Evolutionary conservation across 2,113 vertebrate genomes (phyloP).

Genomic region (Trematocara variabile): DNA sequence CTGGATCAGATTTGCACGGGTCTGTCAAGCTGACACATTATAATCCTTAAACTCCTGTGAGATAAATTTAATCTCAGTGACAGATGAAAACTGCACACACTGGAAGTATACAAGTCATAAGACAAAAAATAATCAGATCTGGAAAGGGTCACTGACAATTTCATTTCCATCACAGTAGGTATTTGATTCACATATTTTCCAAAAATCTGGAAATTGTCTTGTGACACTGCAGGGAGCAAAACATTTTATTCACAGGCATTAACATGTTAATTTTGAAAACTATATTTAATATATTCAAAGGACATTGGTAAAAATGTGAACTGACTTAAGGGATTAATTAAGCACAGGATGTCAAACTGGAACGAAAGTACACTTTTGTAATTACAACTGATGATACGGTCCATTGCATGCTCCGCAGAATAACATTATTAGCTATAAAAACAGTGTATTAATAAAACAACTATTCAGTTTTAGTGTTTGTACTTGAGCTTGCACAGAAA

Average conservation of each 20-base stretch:
- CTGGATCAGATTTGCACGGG: neutral
- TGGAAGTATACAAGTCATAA: neutral
- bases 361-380: neutral
- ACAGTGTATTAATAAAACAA: neutral
- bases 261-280: neutral
- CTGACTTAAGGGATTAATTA: neutral
- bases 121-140: neutral
- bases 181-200: neutral
- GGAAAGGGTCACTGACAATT: neutral
- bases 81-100: neutral
- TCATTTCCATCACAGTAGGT: neutral
- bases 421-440: neutral
- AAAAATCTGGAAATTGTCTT: neutral
- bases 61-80: neutral
- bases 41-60: neutral
- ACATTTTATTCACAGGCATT: neutral
- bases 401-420: neutral
- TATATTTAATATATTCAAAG: neutral
- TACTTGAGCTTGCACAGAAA: neutral
- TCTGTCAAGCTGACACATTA: neutral
- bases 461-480: neutral
- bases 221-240: neutral
- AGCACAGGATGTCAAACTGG: neutral
- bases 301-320: neutral
- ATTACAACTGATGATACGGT: neutral